Evolutionary conservation across 1,140 invertebrate genomes (phyloP).

Genomic region (Macrobrachium nipponense): DNA sequence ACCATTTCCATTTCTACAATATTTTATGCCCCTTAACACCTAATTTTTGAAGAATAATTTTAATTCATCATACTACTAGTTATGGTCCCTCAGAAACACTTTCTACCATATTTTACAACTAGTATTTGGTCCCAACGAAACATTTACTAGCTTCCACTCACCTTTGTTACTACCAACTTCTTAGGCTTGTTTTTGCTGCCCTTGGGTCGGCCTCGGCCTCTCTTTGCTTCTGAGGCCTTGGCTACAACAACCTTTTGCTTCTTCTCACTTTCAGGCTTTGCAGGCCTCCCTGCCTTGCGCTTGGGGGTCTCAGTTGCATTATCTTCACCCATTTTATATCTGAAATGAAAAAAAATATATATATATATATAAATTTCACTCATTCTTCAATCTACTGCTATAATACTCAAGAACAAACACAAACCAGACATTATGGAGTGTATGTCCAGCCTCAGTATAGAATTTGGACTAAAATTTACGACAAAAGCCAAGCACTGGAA

Average conservation of each 20-base stretch:
- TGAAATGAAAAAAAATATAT: background rate
- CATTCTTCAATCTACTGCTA: too few species aligned
- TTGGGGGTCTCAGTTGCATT: conserved; percentile 35
- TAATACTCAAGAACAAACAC: too few species aligned
- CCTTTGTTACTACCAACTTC: conserved; percentile 26
- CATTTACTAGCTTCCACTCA: too few species aligned
- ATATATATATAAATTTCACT: background rate
- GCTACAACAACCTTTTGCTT: conserved; percentile 5
- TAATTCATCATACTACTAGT: background rate
- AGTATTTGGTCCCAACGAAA: too few species aligned
- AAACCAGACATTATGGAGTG: too few species aligned
- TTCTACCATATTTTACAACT: too few species aligned
- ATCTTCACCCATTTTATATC: conserved; percentile 36
- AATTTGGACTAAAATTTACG: too few species aligned
- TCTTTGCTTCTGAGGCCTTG: conserved; percentile 14
- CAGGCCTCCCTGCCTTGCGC: conserved; percentile 43
- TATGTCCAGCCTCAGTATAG: too few species aligned
- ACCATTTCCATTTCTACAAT: background rate
- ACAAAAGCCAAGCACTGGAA: too few species aligned
- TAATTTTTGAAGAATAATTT: background rate
- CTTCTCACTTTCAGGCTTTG: conserved; percentile 50
- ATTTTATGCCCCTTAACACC: background rate
- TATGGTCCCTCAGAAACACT: too few species aligned
- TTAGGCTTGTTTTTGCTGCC: conserved; percentile 47
- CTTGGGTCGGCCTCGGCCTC: conserved; percentile 51